phyloP scores from a whole-genome alignment of 2,888 invertebrate species.

The Aleiodes testaceus region DNA sequence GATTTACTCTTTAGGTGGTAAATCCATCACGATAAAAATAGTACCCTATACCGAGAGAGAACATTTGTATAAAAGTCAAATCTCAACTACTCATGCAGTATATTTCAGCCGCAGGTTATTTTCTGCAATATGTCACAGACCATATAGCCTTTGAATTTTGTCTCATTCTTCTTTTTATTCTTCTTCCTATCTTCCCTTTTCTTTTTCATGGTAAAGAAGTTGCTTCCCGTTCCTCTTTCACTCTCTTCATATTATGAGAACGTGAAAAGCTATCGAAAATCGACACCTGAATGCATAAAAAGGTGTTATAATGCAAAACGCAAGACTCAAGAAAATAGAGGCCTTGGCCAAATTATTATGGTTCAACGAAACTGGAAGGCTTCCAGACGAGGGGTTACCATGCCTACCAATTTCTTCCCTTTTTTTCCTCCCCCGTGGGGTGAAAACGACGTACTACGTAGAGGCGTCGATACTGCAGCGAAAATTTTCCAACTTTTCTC shows the following conservation, averaged over 20 bases:
- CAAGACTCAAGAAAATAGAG: constrained; percentile 9
- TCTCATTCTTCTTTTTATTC: too few species aligned
- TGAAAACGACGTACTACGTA: constrained; percentile 33
- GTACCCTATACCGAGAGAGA: background rate
- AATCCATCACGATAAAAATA: constrained; percentile 26
- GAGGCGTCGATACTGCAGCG: constrained; percentile 37
- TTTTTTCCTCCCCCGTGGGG: background rate
- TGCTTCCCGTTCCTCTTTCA: background rate
- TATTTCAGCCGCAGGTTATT: constrained; percentile 7
- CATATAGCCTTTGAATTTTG: background rate
- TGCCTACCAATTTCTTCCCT: constrained; percentile 46
- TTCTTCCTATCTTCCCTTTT: too few species aligned
- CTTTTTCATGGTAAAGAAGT: too few species aligned
- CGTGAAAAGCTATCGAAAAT: constrained; percentile 22
- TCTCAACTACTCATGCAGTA: constrained; percentile 9
- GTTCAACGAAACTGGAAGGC: constrained; percentile 50
- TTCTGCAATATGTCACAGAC: background rate
- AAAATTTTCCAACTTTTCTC: constrained; percentile 39
- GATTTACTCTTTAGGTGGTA: constrained; percentile 43
- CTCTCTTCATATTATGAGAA: constrained; percentile 13
- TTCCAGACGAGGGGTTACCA: constrained; percentile 48
- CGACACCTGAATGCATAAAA: constrained; percentile 20
- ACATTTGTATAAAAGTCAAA: constrained; percentile 24
- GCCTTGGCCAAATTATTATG: constrained; percentile 47
- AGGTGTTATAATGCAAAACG: constrained; percentile 29